A percentile compares a stretch with the other conserved stretches of the same genome.
phyloP scores from a whole-genome alignment of 2,888 invertebrate genomes.

The Drosophila algonquin region DNA sequence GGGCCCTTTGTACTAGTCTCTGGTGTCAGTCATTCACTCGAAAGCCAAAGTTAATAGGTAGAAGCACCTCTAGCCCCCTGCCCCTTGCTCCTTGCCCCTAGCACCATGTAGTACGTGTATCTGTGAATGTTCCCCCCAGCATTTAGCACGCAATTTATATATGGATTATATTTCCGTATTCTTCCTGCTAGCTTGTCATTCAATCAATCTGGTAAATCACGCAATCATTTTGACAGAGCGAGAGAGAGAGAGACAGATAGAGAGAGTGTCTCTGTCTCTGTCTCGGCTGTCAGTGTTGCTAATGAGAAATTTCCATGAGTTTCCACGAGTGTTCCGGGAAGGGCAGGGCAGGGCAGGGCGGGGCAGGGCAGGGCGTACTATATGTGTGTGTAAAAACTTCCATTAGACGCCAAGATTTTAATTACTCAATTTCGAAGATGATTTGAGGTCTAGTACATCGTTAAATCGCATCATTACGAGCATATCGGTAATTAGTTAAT shows the following conservation, averaged over 20 bases:
- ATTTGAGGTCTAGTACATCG: not conserved
- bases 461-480: not conserved
- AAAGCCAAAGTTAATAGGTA: conserved; percentile 58
- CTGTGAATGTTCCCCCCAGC: conserved; percentile 52
- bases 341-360: too few relatives aligned
- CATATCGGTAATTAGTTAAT: not conserved
- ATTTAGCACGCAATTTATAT: conserved; percentile 72
- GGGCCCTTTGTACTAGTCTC: conserved; percentile 43
- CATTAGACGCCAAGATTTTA: not conserved
- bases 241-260: not conserved
- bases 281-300: conserved; percentile 33
- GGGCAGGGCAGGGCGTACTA: too few relatives aligned
- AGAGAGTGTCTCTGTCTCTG: too few relatives aligned
- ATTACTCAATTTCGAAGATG: not conserved
- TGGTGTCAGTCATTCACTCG: conserved; percentile 64
- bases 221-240: conserved; percentile 29
- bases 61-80: conserved; percentile 38
- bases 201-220: conserved; percentile 67
- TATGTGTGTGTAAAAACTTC: too few relatives aligned
- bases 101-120: conserved; percentile 6
- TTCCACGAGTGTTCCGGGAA: not conserved
- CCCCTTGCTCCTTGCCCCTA: conserved; percentile 22
- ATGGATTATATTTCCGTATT: conserved; percentile 27
- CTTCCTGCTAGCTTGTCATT: conserved; percentile 60
- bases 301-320: conserved; percentile 33